Evolutionary conservation across 64 coral and sea anemone genomes (phyloP).

Genomic region (Pocillopora damicornis): DNA sequence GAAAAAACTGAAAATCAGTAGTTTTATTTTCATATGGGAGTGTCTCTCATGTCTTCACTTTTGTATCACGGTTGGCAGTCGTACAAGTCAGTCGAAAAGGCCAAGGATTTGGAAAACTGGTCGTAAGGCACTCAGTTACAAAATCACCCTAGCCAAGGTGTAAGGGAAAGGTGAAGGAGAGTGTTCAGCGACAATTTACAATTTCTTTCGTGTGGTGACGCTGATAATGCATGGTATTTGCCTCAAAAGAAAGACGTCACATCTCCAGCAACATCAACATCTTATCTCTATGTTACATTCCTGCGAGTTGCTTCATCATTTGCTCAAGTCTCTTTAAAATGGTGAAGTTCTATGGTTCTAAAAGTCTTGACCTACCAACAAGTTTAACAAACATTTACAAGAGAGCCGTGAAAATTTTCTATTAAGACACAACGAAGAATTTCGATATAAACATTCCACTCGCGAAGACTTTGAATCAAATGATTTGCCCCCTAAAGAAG

Average conservation of each 20-base stretch:
- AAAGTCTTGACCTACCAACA: conserved; percentile 1
- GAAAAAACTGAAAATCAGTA: too few species aligned
- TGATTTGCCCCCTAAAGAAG: not conserved
- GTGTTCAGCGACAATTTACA: too few species aligned
- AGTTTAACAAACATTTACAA: conserved; percentile 42
- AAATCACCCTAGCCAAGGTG: too few species aligned
- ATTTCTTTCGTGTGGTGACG: too few species aligned
- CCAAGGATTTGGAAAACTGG: too few species aligned
- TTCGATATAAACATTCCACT: not conserved
- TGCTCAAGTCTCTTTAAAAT: conserved; percentile 28
- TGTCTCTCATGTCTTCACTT: too few species aligned
- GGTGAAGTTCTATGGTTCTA: not conserved
- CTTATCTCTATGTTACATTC: conserved; percentile 60
- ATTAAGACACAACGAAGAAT: not conserved
- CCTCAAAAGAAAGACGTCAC: conserved; percentile 8
- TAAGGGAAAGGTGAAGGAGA: too few species aligned
- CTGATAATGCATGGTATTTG: too few species aligned
- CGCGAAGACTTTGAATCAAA: not conserved
- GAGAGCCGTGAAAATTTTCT: not conserved
- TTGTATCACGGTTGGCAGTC: too few species aligned
- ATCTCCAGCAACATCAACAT: conserved; percentile 41
- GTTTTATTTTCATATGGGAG: too few species aligned
- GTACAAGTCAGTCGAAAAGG: too few species aligned
- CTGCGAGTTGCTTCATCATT: conserved; percentile 58
- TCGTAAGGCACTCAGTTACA: too few species aligned